phyloP scores from a whole-genome alignment of 1,140 invertebrate species.

The Drosophila bocki region DNA sequence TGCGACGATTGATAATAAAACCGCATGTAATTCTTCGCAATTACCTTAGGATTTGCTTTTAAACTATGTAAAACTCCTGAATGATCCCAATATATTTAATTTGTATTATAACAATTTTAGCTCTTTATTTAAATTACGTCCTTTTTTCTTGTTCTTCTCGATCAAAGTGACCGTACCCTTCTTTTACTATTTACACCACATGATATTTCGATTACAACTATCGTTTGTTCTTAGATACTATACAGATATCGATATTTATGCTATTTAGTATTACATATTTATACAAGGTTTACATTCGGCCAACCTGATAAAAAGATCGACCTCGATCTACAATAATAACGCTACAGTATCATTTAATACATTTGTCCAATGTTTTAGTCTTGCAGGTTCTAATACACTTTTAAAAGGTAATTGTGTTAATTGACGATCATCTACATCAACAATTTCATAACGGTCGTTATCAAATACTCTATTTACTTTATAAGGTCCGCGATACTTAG shows the following conservation, averaged over 20 bases:
- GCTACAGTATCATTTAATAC: background rate
- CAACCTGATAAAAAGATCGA: background rate
- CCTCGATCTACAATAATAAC: background rate
- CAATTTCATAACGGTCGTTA: background rate
- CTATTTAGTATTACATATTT: background rate
- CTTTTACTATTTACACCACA: too few species aligned
- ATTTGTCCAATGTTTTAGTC: background rate
- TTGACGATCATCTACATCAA: slow-evolving; percentile 1
- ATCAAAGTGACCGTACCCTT: too few species aligned
- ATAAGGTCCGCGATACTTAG: background rate
- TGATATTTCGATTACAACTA: background rate
- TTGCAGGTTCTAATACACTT: background rate
- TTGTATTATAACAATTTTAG: too few species aligned
- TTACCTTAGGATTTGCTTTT: too few species aligned
- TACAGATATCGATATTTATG: background rate
- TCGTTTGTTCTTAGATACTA: background rate
- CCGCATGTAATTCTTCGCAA: too few species aligned
- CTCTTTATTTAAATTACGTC: too few species aligned
- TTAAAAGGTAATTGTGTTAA: slow-evolving; percentile 1
- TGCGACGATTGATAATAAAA: too few species aligned
- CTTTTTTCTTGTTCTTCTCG: too few species aligned
- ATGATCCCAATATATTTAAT: too few species aligned
- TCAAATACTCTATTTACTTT: background rate
- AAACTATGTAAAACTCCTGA: too few species aligned
- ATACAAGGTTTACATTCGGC: background rate